Base-by-base conservation (phyloP, 1,140 invertebrate genomes). In the Lucilia sericata region DNA sequence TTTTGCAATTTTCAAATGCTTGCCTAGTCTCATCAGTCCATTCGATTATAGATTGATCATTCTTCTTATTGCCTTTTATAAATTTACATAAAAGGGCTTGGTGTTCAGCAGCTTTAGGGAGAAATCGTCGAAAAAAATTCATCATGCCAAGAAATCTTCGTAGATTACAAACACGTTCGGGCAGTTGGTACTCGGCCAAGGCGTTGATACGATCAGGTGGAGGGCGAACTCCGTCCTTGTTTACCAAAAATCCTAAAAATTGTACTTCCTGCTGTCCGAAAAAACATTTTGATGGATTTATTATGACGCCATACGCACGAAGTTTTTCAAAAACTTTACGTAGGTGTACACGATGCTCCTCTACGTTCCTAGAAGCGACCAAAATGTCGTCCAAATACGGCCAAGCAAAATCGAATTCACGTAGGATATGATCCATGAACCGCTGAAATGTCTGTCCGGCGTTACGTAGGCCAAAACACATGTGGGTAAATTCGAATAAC, bases 321-420 rank as follows among this genome's bases (percentile, higher is more conserved):
- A 89, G 74, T 42, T 86, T 60, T 17, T 82, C 19, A 65, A 88
- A 88, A 5, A 90, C 65, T 19, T 60, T 36, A 19, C 85, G 47
- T 14, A 89, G 84, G 76, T 91, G 87, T 70, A 84, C 8, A 0
- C 82, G 14, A 84, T 92, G 90, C 81, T 91, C 86, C 55, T 88
- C 84, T 42, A 84, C 78, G 70, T 84, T 84, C 74, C 82, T 84
- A 0, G 88, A 91, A 70, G 84, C 92, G 7, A 94, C 86, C 4
- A 94, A 87, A 47, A 94, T 91, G 86, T 94, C 93, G 85, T 94
- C 93, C 51, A 86, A 51, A 65, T 85, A 88, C 2, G 74, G 76
- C 83, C 88, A 91, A 17, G 87, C 86, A 17, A 91, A 86, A 8
- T 87, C 91, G 88, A 84, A 84, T n/a, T 87, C 91, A 80, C 87